A percentile compares a stretch with the other conserved stretches of the same genome.
These are phyloP conservation scores for Xiphorhynchus elegans DNA, from an alignment of 2,113 vertebrate genomes.

Conservation along the genomic window DNA sequence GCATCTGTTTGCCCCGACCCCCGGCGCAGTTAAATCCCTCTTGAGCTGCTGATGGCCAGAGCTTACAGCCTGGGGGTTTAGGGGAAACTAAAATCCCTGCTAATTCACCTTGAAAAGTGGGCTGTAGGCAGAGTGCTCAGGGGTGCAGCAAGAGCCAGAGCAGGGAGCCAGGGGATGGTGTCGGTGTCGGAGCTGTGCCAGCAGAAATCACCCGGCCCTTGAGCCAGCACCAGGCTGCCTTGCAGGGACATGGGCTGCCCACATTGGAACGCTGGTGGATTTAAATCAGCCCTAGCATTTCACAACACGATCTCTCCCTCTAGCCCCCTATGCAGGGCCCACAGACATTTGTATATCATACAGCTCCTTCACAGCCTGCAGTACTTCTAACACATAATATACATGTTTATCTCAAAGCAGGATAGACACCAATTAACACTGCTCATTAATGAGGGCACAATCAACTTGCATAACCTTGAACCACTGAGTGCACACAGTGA, in stretches of 20 bases:
- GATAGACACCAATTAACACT: slow-evolving; percentile 33
- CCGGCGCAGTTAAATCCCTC: accelerated
- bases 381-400: neutral
- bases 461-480: slow-evolving; percentile 46
- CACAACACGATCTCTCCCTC: neutral
- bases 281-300: neutral
- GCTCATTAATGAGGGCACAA: slow-evolving; percentile 41
- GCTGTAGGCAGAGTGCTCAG: neutral
- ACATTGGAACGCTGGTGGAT: neutral
- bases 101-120: neutral
- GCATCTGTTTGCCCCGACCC: neutral
- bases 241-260: neutral
- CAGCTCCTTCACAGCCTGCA: neutral
- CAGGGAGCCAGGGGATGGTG: accelerated
- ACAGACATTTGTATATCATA: neutral
- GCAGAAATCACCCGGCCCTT: neutral
- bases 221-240: accelerated
- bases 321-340: neutral
- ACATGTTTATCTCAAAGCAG: neutral
- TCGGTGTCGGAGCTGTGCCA: neutral
- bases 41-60: neutral
- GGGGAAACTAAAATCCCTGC: neutral
- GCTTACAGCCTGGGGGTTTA: neutral
- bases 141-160: accelerated
- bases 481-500: neutral